A percentile compares a stretch with the other conserved stretches of the same genome.
Conservation (phyloP, 2,888 invertebrate species). For the Sinotaia quadrata region DNA sequence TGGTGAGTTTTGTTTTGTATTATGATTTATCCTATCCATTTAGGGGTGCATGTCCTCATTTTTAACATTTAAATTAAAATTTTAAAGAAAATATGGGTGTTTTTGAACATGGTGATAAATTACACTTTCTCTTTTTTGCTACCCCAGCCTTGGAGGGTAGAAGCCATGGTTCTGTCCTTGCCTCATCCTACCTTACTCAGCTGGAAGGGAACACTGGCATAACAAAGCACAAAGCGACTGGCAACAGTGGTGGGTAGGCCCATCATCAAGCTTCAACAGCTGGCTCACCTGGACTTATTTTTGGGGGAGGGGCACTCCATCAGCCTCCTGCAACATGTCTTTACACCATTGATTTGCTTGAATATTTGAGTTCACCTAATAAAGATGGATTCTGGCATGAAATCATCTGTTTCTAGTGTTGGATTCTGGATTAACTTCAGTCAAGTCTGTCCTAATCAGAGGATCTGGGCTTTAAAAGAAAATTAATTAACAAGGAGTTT, state of each 20-base stretch:
- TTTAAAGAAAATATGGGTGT: not conserved
- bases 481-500: too few species aligned
- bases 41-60: not conserved
- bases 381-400: too few species aligned
- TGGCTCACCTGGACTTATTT: too few species aligned
- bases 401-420: too few species aligned
- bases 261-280: too few species aligned
- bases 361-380: too few species aligned
- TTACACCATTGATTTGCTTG: too few species aligned
- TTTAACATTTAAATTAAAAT: not conserved
- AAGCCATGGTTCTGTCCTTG: conserved; percentile 34
- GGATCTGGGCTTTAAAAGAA: too few species aligned
- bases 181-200: conserved; percentile 28
- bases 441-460: too few species aligned
- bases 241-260: conserved; percentile 1
- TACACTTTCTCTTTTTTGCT: conserved; percentile 65
- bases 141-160: conserved; percentile 71
- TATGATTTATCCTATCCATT: not conserved
- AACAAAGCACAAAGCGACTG: not conserved
- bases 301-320: too few species aligned
- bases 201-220: conserved; percentile 19
- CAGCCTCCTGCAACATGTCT: too few species aligned
- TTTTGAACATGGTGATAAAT: conserved; percentile 22
- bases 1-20: conserved; percentile 3
- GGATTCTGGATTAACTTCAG: too few species aligned